Evolutionary conservation across 2,888 invertebrate genomes (phyloP), one percentile per base, ranked within the genome.

Genomic region (Amphipoea oculea): DNA sequence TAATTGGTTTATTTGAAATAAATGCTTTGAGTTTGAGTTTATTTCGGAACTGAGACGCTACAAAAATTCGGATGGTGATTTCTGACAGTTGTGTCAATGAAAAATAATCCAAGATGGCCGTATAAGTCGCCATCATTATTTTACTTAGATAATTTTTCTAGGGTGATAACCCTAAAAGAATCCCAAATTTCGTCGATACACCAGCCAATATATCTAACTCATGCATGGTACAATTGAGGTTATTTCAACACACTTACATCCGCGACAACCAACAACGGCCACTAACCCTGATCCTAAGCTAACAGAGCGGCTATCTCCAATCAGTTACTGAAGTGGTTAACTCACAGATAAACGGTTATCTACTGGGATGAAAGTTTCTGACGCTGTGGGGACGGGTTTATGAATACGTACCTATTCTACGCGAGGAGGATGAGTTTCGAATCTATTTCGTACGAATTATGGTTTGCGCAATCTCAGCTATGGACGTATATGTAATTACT

Each of bases 301-400:
- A 87, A 84, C 85, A 85, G 66, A 68, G 12, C 40, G 48, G 54
- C 81, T 84, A 86, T 87, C 87, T 86, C 73, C 78, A 88, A 87
- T 86, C 87, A 86, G 87, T 76, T 78, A 82, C 80, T 78, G 48
- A 66, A 88, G 84, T 79, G 86, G 86, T 86, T 86, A 82, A 82
- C 79, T 86, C 79, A 74, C 67, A 80, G 82, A 88, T 88, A 86
- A 87, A 86, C 70, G 87, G 76, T 84, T 84, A 79, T 84, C 79
- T 82, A 23, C 29, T 23, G 80, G 79, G 82, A 82, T 80, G 63
- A 67, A 86, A 86, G 73, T 88, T 83, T 60, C 70, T 67, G 74
- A 76, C 54, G 73, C 76, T 71, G 62, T 14, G 51, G 60, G 68
- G 60, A 69, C 48, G 20, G 63, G 67, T 42, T n/a, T n/a, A 7